Evolutionary conservation across 2,888 invertebrate genomes (phyloP), one percentile per base, ranked within the genome.

Genomic region (Alloscopus bannaensis): DNA sequence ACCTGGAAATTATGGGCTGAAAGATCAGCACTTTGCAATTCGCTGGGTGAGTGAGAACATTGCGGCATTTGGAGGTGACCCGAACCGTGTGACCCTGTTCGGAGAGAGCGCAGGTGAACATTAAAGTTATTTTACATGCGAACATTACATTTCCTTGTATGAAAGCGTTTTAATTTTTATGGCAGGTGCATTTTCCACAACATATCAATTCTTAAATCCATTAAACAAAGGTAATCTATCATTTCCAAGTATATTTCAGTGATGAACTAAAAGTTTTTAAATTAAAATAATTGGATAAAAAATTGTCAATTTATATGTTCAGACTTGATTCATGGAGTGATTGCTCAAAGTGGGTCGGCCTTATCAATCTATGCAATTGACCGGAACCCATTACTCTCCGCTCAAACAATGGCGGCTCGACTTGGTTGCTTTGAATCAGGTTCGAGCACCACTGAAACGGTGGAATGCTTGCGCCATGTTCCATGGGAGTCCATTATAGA

Each of bases 1-100:
- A 42, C 76, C 81, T n/a, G 81, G 81, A 22, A 81, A 81, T 36
- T 42, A 75, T n/a, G 80, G 80, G 1, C 13, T 75, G 26, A 77
- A 73, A 18, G 73, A 75, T 22, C 60, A 62, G 50, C 64, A 52
- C 1, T 50, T 40, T 40, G 52, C 52, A 13, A 59, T 83, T 24
- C 47, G 65, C 47, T 83, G 83, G 83, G 71, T 65, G 8, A 1
- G 42, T 55, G 45, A 65, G 11, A 65, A 65, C 45, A 70, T 77
- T 24, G 29, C 6, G 1, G 16, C 6, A 0, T 77, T 77, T 45
- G 69, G 69, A 11, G 77, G 77, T 28, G 64, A 77, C 20, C 8
- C 18, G 1, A 40, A 50, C 8, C 18, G 22, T 13, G 64, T 77
- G 1, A 77, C 77, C n/a, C 13, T 77, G 29, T 62, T 77, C 28